Percentiles rank a stretch among this genome's conserved stretches.
Evolutionary conservation across 2,797 vertebrate genomes (phyloP).

Genomic region (Chaetophractus vellerosus): DNA sequence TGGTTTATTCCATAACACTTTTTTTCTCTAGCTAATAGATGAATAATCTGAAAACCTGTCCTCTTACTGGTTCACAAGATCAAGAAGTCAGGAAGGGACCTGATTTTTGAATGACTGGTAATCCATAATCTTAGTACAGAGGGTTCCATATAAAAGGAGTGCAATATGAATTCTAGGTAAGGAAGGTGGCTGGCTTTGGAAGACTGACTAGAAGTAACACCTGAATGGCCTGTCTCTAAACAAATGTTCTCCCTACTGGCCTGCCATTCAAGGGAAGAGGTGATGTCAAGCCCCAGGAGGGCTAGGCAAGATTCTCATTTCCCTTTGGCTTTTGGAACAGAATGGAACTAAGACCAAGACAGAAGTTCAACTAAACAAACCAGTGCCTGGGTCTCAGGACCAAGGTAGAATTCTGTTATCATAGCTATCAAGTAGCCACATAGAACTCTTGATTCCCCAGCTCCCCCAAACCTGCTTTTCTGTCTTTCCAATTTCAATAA

Average conservation of each 20-base stretch:
- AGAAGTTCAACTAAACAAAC: slow-evolving; percentile 12
- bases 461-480: background rate
- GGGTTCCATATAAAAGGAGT: background rate
- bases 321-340: background rate
- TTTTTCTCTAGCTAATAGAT: slow-evolving; percentile 52
- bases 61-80: slow-evolving; percentile 22
- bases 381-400: background rate
- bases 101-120: background rate
- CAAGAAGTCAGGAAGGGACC: background rate
- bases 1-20: background rate
- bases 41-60: slow-evolving; percentile 36
- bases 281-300: background rate
- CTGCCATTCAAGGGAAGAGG: background rate
- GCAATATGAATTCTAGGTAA: background rate
- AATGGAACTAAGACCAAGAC: background rate
- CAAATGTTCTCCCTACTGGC: background rate
- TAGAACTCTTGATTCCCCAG: background rate
- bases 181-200: background rate
- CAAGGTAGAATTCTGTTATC: background rate
- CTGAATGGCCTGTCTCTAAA: background rate
- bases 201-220: background rate
- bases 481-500: background rate
- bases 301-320: background rate
- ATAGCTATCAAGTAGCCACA: background rate
- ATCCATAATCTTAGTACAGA: background rate